Conservation (phyloP, 2,888 invertebrate genomes). For the Diarsia rubi region DNA sequence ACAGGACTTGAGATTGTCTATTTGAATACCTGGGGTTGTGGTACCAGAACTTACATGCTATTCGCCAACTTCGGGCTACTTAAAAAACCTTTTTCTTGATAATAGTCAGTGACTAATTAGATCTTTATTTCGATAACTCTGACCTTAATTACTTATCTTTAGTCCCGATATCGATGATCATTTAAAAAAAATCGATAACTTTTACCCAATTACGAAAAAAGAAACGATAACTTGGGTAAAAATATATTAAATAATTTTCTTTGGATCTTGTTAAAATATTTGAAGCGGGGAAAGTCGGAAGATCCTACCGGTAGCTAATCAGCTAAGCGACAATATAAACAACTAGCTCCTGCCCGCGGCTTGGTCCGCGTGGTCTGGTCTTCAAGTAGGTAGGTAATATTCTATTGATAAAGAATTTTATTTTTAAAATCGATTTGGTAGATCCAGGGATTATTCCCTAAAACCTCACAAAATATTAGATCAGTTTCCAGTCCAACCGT, state of each 20-base stretch:
- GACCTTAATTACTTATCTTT: background rate
- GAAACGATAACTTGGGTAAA: background rate
- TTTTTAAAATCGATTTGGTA: no score
- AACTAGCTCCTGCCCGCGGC: background rate
- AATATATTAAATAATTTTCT: no score
- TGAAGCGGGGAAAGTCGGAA: background rate
- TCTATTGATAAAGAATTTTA: no score
- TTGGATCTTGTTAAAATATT: background rate
- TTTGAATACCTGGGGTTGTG: no score
- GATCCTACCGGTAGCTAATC: background rate
- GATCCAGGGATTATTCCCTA: no score
- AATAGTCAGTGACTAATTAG: background rate
- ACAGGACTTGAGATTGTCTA: no score
- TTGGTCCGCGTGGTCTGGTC: no score
- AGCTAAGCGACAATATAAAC: background rate
- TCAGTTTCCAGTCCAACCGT: no score
- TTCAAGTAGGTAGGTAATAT: no score
- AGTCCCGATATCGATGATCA: background rate
- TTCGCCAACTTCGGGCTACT: background rate
- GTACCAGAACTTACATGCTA: no score
- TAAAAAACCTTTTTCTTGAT: background rate
- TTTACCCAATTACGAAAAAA: background rate
- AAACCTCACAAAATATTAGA: no score
- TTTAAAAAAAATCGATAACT: constrained; percentile 15
- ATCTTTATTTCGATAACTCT: background rate